Percentiles rank a stretch among this genome's conserved stretches.
phyloP scores from a whole-genome alignment of 2,888 invertebrate species.

The Eilema caniola region DNA sequence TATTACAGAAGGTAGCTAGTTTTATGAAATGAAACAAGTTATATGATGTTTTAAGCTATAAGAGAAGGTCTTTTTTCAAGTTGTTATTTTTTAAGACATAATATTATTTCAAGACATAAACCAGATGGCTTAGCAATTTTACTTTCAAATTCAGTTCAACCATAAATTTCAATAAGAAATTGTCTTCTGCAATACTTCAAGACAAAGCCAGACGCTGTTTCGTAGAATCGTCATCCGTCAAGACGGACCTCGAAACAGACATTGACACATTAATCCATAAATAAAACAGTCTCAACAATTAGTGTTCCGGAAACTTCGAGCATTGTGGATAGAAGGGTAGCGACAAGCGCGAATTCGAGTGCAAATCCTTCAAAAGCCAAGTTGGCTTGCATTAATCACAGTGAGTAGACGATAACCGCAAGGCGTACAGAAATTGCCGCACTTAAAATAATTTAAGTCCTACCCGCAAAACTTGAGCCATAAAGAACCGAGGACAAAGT shows the following conservation, averaged over 20 bases:
- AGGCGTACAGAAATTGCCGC: constrained; percentile 75
- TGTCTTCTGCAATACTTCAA: constrained; percentile 21
- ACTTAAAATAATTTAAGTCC: constrained; percentile 83
- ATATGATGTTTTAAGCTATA: background rate
- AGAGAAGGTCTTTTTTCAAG: background rate
- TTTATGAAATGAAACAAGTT: background rate
- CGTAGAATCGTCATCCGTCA: constrained; percentile 5
- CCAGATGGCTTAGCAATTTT: constrained; percentile 14
- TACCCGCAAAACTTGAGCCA: constrained; percentile 74
- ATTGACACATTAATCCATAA: constrained; percentile 18
- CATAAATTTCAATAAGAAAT: constrained; percentile 15
- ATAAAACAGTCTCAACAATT: constrained; percentile 18
- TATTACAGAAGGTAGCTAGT: background rate
- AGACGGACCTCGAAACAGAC: constrained; percentile 9
- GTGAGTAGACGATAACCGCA: constrained; percentile 77
- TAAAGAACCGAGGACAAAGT: constrained; percentile 80
- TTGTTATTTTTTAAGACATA: background rate
- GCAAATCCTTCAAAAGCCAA: constrained; percentile 57
- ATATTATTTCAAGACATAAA: constrained; percentile 3
- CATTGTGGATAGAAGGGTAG: constrained; percentile 42
- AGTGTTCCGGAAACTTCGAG: constrained; percentile 28
- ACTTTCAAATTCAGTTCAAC: constrained; percentile 5
- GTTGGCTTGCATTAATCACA: constrained; percentile 71
- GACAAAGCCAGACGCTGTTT: constrained; percentile 11
- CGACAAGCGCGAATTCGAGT: constrained; percentile 42